A percentile compares a stretch with the other conserved stretches of the same genome.
Evolutionary conservation across 2,113 vertebrate genomes (phyloP).

Genomic region (Scomber scombrus): DNA sequence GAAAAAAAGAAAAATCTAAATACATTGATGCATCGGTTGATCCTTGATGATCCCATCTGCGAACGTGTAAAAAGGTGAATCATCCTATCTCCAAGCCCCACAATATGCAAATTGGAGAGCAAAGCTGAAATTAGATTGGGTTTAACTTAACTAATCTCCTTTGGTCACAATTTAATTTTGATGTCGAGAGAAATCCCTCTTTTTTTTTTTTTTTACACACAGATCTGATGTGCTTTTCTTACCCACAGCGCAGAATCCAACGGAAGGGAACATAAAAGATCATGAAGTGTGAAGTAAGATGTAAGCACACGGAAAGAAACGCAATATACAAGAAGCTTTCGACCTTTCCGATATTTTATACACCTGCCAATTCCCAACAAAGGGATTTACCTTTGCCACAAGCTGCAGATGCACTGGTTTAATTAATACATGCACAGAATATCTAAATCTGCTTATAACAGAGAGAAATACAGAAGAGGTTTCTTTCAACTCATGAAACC

Average conservation of each 20-base stretch:
- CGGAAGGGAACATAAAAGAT: slow-evolving; percentile 20
- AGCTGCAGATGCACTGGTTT: slow-evolving; percentile 44
- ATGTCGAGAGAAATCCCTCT: slow-evolving; percentile 60
- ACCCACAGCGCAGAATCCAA: slow-evolving; percentile 13
- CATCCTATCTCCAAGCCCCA: slow-evolving; percentile 63
- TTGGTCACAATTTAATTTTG: slow-evolving; percentile 68
- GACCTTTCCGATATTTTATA: slow-evolving; percentile 22
- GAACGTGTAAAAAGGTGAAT: slow-evolving; percentile 77
- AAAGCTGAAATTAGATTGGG: slow-evolving; percentile 71
- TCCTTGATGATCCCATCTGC: slow-evolving; percentile 83
- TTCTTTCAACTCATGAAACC: slow-evolving; percentile 6
- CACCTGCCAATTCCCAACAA: slow-evolving; percentile 50
- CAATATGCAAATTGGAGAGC: slow-evolving; percentile 69
- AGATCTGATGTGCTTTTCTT: slow-evolving; percentile 56
- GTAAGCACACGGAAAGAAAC: slow-evolving; percentile 7
- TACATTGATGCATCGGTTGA: slow-evolving; percentile 78
- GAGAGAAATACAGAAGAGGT: neutral
- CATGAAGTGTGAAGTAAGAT: slow-evolving; percentile 28
- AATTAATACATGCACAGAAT: slow-evolving; percentile 56
- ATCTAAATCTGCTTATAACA: neutral
- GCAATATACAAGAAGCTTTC: slow-evolving; percentile 17
- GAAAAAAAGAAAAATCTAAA: slow-evolving; percentile 78
- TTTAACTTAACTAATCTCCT: slow-evolving; percentile 77
- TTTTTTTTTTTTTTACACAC: slow-evolving; percentile 57
- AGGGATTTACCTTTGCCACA: slow-evolving; percentile 60